These are phyloP conservation scores for Calephelis nemesis DNA, from an alignment of 1,140 invertebrate species.

Conservation along the genomic window DNA sequence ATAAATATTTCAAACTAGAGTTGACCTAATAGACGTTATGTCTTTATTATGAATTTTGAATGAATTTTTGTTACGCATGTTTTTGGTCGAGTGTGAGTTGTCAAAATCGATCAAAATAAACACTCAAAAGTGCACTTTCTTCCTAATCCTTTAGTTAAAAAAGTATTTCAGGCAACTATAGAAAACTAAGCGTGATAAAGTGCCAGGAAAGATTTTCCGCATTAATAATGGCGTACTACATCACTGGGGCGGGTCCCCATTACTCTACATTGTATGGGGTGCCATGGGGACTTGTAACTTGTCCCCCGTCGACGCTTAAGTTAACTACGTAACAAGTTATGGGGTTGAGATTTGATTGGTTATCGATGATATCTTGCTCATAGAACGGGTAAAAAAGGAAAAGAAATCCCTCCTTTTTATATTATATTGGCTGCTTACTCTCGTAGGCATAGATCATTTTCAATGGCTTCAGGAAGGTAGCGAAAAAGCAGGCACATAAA, in stretches of 20 bases:
- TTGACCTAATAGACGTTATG: too few relatives aligned
- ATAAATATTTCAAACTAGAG: too few relatives aligned
- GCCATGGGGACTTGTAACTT: conserved; percentile 5
- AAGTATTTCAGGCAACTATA: neutral
- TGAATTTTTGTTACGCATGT: too few relatives aligned
- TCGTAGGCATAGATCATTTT: too few relatives aligned
- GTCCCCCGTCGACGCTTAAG: neutral
- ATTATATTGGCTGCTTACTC: too few relatives aligned
- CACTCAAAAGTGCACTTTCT: too few relatives aligned
- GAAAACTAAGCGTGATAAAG: neutral
- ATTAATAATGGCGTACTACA: conserved; percentile 5
- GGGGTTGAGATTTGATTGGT: conserved; percentile 9
- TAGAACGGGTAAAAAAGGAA: neutral
- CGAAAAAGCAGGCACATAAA: too few relatives aligned
- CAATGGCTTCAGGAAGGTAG: too few relatives aligned
- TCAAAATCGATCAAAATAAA: too few relatives aligned
- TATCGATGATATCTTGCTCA: neutral
- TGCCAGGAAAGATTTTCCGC: conserved; percentile 7
- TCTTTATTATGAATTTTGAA: too few relatives aligned
- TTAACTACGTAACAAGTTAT: conserved; percentile 9
- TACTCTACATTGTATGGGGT: conserved; percentile 6
- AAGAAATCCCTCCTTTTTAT: neutral
- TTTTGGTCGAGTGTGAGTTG: too few relatives aligned
- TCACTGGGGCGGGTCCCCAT: conserved; percentile 2
- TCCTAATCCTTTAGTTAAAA: too few relatives aligned